Evolutionary conservation across 92 coral and sea anemone genomes (phyloP).

Genomic region (Metridium senile): DNA sequence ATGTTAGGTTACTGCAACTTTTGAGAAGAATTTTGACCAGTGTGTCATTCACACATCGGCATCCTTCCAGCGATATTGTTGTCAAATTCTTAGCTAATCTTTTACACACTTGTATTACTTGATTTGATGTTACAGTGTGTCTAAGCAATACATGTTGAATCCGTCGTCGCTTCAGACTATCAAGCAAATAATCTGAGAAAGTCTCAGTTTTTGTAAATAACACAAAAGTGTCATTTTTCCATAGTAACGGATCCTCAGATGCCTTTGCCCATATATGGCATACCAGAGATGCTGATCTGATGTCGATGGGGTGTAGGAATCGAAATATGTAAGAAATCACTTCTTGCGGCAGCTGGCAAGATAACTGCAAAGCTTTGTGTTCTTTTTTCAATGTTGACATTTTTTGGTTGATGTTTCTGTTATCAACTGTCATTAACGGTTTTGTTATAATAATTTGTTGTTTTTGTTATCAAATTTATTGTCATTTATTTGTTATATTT

Average conservation of each 20-base stretch:
- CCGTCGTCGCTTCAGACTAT: conserved; percentile 68
- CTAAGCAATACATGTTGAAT: conserved; percentile 64
- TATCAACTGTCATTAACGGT: too few relatives aligned
- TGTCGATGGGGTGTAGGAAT: conserved; percentile 63
- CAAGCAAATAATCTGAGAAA: conserved; percentile 57
- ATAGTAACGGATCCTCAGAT: conserved; percentile 78
- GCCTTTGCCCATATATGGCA: conserved; percentile 80
- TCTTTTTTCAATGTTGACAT: not conserved
- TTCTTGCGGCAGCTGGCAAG: conserved; percentile 60
- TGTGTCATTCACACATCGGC: conserved; percentile 66
- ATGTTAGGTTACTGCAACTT: conserved; percentile 43
- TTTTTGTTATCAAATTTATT: too few relatives aligned
- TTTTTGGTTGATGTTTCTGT: too few relatives aligned
- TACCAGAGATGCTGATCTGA: conserved; percentile 66
- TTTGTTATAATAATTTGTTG: too few relatives aligned
- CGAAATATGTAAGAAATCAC: conserved; percentile 73
- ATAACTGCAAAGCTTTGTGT: too few relatives aligned
- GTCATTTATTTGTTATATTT: too few relatives aligned
- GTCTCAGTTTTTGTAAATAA: conserved; percentile 61
- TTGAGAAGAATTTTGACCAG: conserved; percentile 31
- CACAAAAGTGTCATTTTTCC: conserved; percentile 56
- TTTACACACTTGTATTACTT: conserved; percentile 78
- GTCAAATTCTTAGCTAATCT: conserved; percentile 55
- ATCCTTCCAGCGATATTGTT: conserved; percentile 58
- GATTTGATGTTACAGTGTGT: conserved; percentile 51